Conservation (phyloP, 2,888 invertebrate genomes). For the Macaria notata region DNA sequence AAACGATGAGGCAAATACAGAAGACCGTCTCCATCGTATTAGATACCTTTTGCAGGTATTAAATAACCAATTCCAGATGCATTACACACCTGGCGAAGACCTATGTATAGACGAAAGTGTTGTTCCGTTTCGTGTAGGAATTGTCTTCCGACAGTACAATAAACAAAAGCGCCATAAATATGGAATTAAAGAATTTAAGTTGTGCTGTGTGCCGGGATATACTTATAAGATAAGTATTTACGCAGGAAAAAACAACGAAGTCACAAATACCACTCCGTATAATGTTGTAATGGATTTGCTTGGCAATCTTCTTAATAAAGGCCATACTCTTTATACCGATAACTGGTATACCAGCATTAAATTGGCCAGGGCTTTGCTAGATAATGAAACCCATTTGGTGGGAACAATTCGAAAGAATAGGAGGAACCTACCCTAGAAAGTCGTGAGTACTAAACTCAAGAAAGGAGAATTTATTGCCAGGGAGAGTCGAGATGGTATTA, state of each 20-base stretch:
- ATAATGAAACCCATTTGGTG: constrained; percentile 1
- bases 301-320: constrained; percentile 13
- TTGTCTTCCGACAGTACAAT: constrained; percentile 35
- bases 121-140: constrained; percentile 12
- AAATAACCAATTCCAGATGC: constrained; percentile 36
- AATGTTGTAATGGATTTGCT: background rate
- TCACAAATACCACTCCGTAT: constrained; percentile 3
- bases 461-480: background rate
- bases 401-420: constrained; percentile 3
- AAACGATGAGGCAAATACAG: constrained; percentile 37
- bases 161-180: no score
- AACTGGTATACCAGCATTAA: constrained; percentile 22
- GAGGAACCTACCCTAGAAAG: background rate
- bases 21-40: constrained; percentile 38
- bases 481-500: background rate
- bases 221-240: constrained; percentile 29
- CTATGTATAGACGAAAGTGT: no score
- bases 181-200: constrained; percentile 39
- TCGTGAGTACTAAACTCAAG: background rate
- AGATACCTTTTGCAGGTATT: constrained; percentile 33
- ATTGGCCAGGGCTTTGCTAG: constrained; percentile 1
- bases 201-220: constrained; percentile 34
- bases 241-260: constrained; percentile 16
- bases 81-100: no score
- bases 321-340: constrained; percentile 13